Conservation (phyloP, 2,113 vertebrate genomes). For the Eonycteris spelaea region DNA sequence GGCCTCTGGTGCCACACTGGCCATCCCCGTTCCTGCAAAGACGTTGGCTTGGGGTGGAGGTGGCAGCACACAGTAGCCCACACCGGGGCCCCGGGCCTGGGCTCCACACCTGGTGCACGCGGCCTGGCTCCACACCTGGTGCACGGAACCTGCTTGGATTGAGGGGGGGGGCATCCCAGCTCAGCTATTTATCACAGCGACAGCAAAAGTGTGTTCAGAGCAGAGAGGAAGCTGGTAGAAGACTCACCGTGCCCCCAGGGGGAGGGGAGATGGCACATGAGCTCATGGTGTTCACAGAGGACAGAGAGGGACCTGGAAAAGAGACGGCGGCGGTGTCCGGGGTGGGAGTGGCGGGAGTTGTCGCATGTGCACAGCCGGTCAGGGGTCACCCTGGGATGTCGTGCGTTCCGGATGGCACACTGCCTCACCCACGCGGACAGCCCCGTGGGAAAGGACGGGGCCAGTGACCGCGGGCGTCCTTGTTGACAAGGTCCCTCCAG, state of each 20-base stretch:
- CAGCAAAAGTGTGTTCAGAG: accelerated
- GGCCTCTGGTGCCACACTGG: neutral
- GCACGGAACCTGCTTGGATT: neutral
- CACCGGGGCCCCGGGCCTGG: neutral
- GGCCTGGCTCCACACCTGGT: neutral
- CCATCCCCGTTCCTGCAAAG: neutral
- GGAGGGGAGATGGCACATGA: accelerated
- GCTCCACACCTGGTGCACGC: neutral
- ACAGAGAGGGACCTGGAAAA: too few relatives aligned
- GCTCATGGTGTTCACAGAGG: neutral
- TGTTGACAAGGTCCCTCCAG: neutral
- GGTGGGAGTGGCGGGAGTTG: neutral
- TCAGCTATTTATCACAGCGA: neutral
- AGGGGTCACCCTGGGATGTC: too few relatives aligned
- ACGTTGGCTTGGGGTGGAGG: accelerated
- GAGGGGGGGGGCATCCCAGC: too few relatives aligned
- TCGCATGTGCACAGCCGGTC: neutral
- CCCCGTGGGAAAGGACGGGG: too few relatives aligned
- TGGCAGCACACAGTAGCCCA: neutral
- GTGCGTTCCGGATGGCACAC: neutral
- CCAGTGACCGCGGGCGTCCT: accelerated
- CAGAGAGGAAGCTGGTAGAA: neutral
- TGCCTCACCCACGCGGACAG: neutral
- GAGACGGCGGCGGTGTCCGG: neutral
- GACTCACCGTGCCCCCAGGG: accelerated